Base-by-base conservation (phyloP, 2,113 vertebrate genomes). In the Scortum barcoo region DNA sequence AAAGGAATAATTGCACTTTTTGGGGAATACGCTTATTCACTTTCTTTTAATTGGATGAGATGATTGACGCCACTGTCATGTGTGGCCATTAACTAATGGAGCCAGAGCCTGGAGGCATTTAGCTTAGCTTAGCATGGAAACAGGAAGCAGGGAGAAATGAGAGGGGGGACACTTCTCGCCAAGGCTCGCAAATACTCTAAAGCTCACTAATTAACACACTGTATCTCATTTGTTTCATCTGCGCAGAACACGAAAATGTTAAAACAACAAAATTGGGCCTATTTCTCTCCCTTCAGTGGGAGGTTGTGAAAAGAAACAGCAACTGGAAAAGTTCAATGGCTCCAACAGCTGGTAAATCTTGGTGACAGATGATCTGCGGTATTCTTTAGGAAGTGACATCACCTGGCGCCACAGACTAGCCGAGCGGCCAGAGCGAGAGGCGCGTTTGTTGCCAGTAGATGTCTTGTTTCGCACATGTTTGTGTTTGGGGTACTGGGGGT, bases 311-410 rank as follows among this genome's bases (percentile, higher is more conserved):
- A 84, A 76, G 62, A 72, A 78, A 76, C 33, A 68, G 51, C 70
- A 60, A 56, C 63, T 68, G 85, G 68, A 78, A 63, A 33, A 26
- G n/a, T 61, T 36, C 71, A n/a, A n/a, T n/a, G n/a, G 28, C 24
- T 72, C 56, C 53, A 74, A 65, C 88, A 66, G 70, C 74, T 81
- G 80, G 69, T 76, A 70, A 66, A 75, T 72, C 77, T 42, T 85
- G 75, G 76, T 81, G 82, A 85, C 85, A 86, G 73, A 85, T 62
- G 87, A 87, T 70, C 63, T 65, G 3, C 66, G 78, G 87, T 76
- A 76, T 87, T 78, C 61, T 70, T 20, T 30, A 62, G 84, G 71
- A 84, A 89, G 76, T 87, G 80, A 91, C 24, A 72, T 91, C 84
- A 87, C 48, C 69, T 73, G 79, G 79, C 72, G 74, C 46, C 63